Evolutionary conservation across 2,797 vertebrate species (phyloP), one percentile per base, ranked within the genome.

Genomic region (Chromobotia macracanthus): DNA sequence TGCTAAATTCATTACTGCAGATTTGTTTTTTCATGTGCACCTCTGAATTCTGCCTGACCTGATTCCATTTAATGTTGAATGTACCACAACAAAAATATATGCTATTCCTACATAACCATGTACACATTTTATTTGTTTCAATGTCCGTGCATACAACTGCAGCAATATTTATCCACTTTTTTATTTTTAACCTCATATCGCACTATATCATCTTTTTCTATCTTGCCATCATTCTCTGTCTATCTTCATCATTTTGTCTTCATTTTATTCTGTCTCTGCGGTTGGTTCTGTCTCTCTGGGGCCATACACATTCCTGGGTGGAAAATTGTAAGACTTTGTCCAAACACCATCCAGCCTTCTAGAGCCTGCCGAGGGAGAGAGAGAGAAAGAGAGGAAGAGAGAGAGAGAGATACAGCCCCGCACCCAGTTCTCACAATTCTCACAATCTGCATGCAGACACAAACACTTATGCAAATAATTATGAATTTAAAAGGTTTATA

Each of bases 251-350:
- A 23, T 67, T 76, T 72, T 70, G 63, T 31, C 80, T 72, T 58
- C 31, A 58, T 51, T 66, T 72, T 19, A 65, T 56, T 72, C 46
- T 72, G 85, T 88, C 80, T 89, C 84, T 93, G 90, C 86, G 90
- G 92, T 90, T 93, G 92, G 90, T 90, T n/a, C n/a, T 93, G 91
- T 93, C 92, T 94, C 91, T 77, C 85, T 93, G 92, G 92, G 94
- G 93, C 90, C 89, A 85, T 91, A 89, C 90, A 91, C 93, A 94
- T 94, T 94, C 94, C 92, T 93, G 89, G 91, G 92, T 92, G 91
- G 91, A 94, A 94, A 94, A 92, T 93, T 87, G 80, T 91, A 90
- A 93, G 91, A 88, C 91, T 94, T 93, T 93, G 91, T 94, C 92
- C 92, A 94, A 94, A 94, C 92, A 93, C 90, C 90, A 79, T 72